Evolutionary conservation across 2,888 invertebrate species (phyloP), one percentile per base, ranked within the genome.

Genomic region (Xestia c-nigrum): DNA sequence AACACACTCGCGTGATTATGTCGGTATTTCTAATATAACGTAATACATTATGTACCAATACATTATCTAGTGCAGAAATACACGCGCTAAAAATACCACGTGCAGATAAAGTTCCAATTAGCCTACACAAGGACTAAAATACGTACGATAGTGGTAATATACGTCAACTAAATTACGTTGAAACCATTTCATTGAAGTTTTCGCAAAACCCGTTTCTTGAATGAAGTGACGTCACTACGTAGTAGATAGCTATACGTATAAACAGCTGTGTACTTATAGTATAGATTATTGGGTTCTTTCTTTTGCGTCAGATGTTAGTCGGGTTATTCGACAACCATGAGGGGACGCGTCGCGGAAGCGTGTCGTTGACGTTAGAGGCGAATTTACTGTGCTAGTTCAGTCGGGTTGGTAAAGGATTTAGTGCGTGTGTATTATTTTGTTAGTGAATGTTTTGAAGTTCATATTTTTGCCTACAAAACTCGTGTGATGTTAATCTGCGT

Each of bases 211-310:
- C 80, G 89, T 90, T 91, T 92, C 90, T 90, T 96, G 94, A 96
- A 96, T 96, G 96, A 91, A 93, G 81, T 95, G 95, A 96, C 96
- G 96, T 96, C 96, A 95, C 90, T 86, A 80, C 89, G 91, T 90
- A 90, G 90, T 91, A 89, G 81, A 84, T 85, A 84, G 75, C 72
- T 85, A 85, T 81, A 85, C 74, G 78, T 85, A 85, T 82, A 81
- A 85, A 89, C 90, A 91, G 90, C 90, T 92, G 91, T 84, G 80
- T 85, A 88, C 79, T 66, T 87, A 88, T 88, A 88, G 79, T 85
- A 85, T 91, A 92, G 92, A 92, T 93, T 92, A 94, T 94, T 94
- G 93, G 91, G 92, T 91, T 95, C 93, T 96, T 96, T 96, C 95
- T 94, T 94, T 93, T 93, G 91, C 94, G 94, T 93, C 94, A 93